Conservation (phyloP, 2,888 invertebrate genomes). For the Ditylenchus weischeri region DNA sequence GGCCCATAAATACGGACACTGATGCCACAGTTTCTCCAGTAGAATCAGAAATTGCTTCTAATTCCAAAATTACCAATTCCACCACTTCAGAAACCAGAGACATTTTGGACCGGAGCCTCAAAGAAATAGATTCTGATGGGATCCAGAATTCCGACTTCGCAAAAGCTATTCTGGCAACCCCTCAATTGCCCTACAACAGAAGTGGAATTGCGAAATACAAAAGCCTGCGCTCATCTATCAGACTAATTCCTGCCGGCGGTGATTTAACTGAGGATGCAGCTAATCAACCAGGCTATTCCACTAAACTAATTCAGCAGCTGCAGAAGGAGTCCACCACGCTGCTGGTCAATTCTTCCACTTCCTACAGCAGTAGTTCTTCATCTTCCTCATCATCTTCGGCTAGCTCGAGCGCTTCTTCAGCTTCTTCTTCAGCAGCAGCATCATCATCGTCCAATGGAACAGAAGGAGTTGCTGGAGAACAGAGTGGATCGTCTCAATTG, state of each 20-base stretch:
- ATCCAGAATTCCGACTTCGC: too few species aligned
- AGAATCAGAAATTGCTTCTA: neutral
- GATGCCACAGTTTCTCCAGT: neutral
- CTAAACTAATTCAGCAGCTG: neutral
- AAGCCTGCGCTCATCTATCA: slow-evolving; percentile 7
- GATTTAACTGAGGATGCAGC: neutral
- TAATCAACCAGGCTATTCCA: neutral
- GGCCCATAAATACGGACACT: neutral
- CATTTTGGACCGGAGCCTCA: neutral
- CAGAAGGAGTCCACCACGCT: neutral
- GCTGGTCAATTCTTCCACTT: slow-evolving; percentile 8
- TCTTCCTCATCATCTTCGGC: neutral
- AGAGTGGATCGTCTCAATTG: too few species aligned
- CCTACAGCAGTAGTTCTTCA: neutral
- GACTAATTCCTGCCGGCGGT: neutral
- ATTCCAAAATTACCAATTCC: neutral
- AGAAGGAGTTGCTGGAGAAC: neutral
- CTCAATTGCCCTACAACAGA: neutral
- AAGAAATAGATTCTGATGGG: slow-evolving; percentile 6
- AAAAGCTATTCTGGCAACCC: neutral
- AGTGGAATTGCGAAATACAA: neutral
- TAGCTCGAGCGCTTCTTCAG: neutral
- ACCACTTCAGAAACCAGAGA: neutral
- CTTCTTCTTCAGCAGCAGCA: neutral
- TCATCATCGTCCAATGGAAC: slow-evolving; percentile 4